Evolutionary conservation across 2,113 vertebrate genomes (phyloP).

Genomic region (Taxidea taxus): DNA sequence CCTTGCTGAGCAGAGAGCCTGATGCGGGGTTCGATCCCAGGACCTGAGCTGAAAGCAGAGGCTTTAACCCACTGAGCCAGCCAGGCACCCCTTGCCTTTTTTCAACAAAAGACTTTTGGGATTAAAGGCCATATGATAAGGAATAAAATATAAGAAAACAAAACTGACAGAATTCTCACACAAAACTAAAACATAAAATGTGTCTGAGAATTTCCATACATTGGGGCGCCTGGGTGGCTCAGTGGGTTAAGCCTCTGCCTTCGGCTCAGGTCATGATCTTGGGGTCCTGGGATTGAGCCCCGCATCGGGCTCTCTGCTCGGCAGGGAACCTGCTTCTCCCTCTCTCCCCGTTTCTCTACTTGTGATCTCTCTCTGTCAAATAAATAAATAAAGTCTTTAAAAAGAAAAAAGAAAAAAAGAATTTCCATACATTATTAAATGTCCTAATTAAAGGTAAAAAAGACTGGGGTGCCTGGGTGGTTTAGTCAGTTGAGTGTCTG

Average conservation of each 20-base stretch:
- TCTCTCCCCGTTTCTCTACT: too few relatives aligned
- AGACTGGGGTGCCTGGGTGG: neutral
- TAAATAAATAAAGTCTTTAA: too few relatives aligned
- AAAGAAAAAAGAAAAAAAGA: too few relatives aligned
- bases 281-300: neutral
- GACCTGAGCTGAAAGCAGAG: too few relatives aligned
- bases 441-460: neutral
- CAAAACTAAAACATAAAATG: slow-evolving; percentile 18
- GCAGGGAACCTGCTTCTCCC: neutral
- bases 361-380: too few relatives aligned
- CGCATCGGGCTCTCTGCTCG: too few relatives aligned
- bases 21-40: too few relatives aligned
- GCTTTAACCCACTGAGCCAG: too few relatives aligned
- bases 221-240: neutral
- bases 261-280: neutral
- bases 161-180: slow-evolving; percentile 2
- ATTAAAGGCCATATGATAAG: neutral
- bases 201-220: neutral
- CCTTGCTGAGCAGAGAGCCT: too few relatives aligned
- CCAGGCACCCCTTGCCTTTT: neutral
- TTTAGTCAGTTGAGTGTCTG: neutral
- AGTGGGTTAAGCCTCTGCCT: neutral
- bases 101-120: neutral
- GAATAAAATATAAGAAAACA: neutral
- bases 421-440: neutral